Percentiles rank a stretch among this genome's conserved stretches.
These are phyloP conservation scores for Seriola aureovittata DNA, from an alignment of 2,113 vertebrate species.

Conservation along the genomic window DNA sequence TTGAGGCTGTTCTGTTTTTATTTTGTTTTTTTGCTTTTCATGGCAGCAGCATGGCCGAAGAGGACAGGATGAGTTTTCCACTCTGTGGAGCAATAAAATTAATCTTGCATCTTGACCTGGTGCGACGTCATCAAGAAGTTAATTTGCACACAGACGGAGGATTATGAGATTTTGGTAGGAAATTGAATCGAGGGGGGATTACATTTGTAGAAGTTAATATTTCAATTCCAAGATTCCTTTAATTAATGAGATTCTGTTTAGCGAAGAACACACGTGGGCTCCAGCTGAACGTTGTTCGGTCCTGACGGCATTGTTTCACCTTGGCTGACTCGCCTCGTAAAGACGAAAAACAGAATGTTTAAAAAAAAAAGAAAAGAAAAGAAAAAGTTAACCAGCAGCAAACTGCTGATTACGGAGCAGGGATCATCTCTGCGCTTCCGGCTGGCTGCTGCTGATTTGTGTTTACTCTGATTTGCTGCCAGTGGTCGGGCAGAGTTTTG, in stretches of 20 bases:
- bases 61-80: no score
- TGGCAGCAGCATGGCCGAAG: no score
- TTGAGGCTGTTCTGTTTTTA: no score
- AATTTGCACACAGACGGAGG: slow-evolving; percentile 9
- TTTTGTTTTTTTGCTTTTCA: no score
- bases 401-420: slow-evolving; percentile 1
- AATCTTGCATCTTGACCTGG: no score
- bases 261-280: not conserved
- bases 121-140: no score
- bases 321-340: not conserved
- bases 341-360: not conserved
- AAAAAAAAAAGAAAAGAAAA: not conserved
- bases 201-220: not conserved
- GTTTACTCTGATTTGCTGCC: slow-evolving; percentile 29
- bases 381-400: not conserved
- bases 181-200: not conserved
- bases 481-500: slow-evolving; percentile 10
- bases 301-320: not conserved
- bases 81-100: no score
- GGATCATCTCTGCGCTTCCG: slow-evolving; percentile 1
- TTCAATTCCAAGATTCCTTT: not conserved
- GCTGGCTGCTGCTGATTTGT: slow-evolving; percentile 23
- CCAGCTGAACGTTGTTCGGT: not conserved
- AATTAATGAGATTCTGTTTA: not conserved
- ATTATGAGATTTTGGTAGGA: not conserved